Evolutionary conservation across 2,888 invertebrate genomes (phyloP), one percentile per base, ranked within the genome.

Genomic region (Temnothorax rugatulus): DNA sequence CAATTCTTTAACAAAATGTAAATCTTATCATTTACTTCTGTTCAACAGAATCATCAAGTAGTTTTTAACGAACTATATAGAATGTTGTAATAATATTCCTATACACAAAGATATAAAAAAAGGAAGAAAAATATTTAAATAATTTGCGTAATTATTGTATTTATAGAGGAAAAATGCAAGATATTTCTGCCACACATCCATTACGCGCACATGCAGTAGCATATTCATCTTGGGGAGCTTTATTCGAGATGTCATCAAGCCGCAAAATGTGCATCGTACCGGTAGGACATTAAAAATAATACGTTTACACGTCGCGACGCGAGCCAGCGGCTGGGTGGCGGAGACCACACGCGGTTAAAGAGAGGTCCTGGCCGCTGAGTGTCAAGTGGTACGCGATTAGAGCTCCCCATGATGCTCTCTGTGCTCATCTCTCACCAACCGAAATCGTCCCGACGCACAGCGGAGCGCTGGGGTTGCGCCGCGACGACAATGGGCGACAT

Each of bases 311-410:
- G 83, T 86, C 85, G 84, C 87, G 82, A 86, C 81, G 79, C 87
- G 87, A 88, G 87, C 79, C 73, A 84, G 79, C 81, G 50, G 81
- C 86, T 73, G 64, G 59, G 82, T 73, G 59, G 73, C 38, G 38
- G 4, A 50, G 57, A 54, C 82, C 54, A 83, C 75, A 71, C 84
- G 86, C 63, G 68, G 84, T 87, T 84, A 85, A 89, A 85, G 87
- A 86, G 87, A 86, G 87, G 73, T 86, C 81, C 83, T 57, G 63
- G 61, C 82, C 87, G 88, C 88, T 85, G 88, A 90, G 93, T 92
- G 94, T 94, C 94, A 94, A 94, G 94, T 94, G 93, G 91, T 90
- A 87, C 90, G 86, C 92, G 92, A 93, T 93, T 93, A 92, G 92
- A 90, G 86, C 89, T 90, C 90, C 90, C 90, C 85, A 83, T 86